These are phyloP conservation scores for Pentamera pediparva DNA, from an alignment of 53 echinoderm and acorn worm species.

Conservation along the genomic window DNA sequence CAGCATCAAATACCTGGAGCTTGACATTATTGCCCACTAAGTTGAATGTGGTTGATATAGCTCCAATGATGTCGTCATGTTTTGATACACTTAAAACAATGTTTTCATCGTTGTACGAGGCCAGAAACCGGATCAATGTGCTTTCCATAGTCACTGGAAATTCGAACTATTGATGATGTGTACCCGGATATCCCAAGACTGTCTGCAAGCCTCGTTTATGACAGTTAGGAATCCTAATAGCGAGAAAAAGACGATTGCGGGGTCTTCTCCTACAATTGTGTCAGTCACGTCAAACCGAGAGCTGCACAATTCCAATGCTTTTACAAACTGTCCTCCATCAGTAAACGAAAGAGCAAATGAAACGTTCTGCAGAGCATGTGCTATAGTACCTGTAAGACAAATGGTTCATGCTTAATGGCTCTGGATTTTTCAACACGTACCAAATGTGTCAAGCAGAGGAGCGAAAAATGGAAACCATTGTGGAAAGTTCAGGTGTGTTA, in stretches of 20 bases:
- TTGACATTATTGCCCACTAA: not conserved
- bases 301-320: not conserved
- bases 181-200: not conserved
- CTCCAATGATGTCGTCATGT: not conserved
- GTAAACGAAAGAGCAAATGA: slow-evolving; percentile 1
- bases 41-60: not conserved
- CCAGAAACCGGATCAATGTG: not conserved
- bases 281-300: not conserved
- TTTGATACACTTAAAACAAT: not conserved
- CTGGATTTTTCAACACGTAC: not conserved
- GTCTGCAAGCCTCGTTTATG: not conserved
- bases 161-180: not conserved
- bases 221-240: not conserved
- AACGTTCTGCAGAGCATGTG: not conserved
- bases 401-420: not conserved
- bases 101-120: not conserved
- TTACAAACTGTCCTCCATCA: not conserved
- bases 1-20: not conserved
- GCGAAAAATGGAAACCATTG: too few relatives aligned
- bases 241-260: not conserved
- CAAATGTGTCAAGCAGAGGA: too few relatives aligned
- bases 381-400: not conserved
- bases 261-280: not conserved
- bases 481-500: too few relatives aligned
- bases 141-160: not conserved